These are phyloP conservation scores for Mesitornis unicolor DNA, from an alignment of 2,113 vertebrate species.

Conservation along the genomic window DNA sequence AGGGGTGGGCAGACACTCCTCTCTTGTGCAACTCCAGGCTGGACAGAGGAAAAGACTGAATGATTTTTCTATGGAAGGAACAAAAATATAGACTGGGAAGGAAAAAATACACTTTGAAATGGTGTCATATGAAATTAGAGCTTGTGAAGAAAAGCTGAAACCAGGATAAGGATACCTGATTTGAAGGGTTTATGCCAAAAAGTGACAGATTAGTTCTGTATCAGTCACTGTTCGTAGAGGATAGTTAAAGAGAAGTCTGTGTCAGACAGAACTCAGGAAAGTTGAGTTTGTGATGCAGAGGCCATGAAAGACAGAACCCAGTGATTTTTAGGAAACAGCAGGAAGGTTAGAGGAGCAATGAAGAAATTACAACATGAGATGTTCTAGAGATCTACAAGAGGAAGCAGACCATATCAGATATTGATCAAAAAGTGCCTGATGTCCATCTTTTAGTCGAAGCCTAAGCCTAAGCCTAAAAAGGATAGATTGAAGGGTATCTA, in stretches of 20 bases:
- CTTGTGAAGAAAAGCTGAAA: background rate
- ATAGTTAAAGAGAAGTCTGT: background rate
- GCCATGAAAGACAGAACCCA: background rate
- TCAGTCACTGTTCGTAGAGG: rapidly evolving
- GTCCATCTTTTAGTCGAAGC: background rate
- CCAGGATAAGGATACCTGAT: background rate
- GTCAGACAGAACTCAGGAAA: background rate
- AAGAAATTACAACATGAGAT: background rate
- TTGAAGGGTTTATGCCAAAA: background rate
- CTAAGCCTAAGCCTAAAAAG: background rate
- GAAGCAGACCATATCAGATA: background rate
- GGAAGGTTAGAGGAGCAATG: background rate
- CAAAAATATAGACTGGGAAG: background rate
- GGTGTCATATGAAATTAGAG: background rate
- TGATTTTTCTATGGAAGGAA: background rate
- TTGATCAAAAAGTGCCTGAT: background rate
- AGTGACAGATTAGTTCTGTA: background rate
- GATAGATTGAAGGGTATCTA: background rate
- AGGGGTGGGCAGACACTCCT: background rate
- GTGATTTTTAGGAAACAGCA: background rate
- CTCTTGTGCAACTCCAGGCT: background rate
- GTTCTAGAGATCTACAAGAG: background rate
- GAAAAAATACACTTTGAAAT: background rate
- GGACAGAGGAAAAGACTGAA: background rate
- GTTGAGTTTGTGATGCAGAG: background rate